A percentile compares a stretch with the other conserved stretches of the same genome.
These are phyloP conservation scores for Choristoneura fumiferana DNA, from an alignment of 1,140 invertebrate genomes.

Conservation along the genomic window DNA sequence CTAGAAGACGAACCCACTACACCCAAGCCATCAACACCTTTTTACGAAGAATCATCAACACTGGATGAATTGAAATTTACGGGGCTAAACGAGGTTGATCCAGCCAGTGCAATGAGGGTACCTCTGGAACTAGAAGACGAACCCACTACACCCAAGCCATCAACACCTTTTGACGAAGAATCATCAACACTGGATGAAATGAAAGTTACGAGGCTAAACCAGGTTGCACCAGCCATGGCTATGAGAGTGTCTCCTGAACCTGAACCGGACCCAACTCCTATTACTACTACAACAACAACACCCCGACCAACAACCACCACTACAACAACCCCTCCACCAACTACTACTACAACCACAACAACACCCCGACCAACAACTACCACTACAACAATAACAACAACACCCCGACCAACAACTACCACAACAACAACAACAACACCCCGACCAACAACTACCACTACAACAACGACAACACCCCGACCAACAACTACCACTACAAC, in stretches of 20 bases:
- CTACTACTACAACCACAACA: neutral
- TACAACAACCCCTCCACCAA: neutral
- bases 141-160: neutral
- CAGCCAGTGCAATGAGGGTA: too few relatives aligned
- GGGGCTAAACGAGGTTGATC: too few relatives aligned
- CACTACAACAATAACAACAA: neutral
- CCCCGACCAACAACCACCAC: neutral
- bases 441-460: neutral
- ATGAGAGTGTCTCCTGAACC: neutral
- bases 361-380: neutral
- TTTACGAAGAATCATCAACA: neutral
- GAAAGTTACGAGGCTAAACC: too few relatives aligned
- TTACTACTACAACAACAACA: neutral
- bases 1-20: neutral
- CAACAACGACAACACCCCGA: neutral
- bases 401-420: neutral
- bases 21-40: too few relatives aligned
- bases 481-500: neutral
- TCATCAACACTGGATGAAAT: too few relatives aligned
- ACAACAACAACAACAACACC: neutral
- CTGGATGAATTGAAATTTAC: too few relatives aligned
- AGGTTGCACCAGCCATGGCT: neutral
- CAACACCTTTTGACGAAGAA: neutral
- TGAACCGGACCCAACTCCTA: neutral
- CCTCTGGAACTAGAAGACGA: neutral